Percentiles rank a stretch among this genome's conserved stretches.
Evolutionary conservation across 2,113 vertebrate species (phyloP).

Genomic region (Bucco capensis): DNA sequence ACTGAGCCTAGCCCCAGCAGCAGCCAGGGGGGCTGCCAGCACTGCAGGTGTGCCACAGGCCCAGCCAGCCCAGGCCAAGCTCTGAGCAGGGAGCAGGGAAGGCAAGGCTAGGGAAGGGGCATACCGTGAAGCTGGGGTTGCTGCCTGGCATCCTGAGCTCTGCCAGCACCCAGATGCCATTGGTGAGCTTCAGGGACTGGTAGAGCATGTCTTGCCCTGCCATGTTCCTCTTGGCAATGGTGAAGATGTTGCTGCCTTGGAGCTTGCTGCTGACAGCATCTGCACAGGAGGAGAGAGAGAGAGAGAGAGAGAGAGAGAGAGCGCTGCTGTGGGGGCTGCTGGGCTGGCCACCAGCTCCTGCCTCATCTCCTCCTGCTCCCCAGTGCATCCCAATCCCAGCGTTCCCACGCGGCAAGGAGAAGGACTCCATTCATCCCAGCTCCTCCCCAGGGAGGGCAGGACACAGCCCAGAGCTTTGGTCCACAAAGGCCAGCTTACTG

Average conservation of each 20-base stretch:
- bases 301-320: too few relatives aligned
- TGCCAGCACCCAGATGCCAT: conserved; percentile 92
- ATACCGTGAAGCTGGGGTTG: conserved; percentile 85
- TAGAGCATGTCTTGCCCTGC: conserved; percentile 98
- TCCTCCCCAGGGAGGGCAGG: neutral
- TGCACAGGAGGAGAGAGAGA: conserved; percentile 20
- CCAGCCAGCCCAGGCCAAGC: neutral
- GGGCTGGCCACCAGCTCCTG: neutral
- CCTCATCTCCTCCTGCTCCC: neutral
- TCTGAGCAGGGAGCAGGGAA: neutral
- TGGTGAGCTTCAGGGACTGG: conserved; percentile 93
- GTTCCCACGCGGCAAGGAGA: fast-evolving
- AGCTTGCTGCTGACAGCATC: conserved; percentile 88
- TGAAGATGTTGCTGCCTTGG: conserved; percentile 94
- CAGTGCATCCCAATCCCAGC: neutral
- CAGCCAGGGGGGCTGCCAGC: neutral
- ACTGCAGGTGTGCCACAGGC: neutral
- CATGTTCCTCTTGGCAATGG: conserved; percentile 92
- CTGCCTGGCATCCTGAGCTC: conserved; percentile 90
- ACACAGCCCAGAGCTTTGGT: neutral
- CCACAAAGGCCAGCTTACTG: neutral
- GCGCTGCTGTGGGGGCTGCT: neutral
- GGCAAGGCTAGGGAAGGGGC: neutral
- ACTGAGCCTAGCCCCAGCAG: neutral
- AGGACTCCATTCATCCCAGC: neutral